phyloP scores from a whole-genome alignment of 2,888 invertebrate species.

The Dryobotodes eremita region DNA sequence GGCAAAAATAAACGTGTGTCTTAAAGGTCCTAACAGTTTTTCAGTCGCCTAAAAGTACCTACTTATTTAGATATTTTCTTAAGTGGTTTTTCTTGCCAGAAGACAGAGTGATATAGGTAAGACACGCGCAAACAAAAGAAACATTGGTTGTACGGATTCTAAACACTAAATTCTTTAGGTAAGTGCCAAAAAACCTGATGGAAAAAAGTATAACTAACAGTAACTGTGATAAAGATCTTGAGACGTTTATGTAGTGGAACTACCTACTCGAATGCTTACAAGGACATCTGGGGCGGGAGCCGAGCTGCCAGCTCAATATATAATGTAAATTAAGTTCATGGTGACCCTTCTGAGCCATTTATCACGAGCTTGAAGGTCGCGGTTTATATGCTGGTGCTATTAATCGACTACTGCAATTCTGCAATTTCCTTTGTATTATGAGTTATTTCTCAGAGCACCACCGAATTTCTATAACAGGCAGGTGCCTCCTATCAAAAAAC shows the following conservation, averaged over 20 bases:
- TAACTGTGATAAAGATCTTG: conserved; percentile 35
- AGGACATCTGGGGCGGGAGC: conserved; percentile 41
- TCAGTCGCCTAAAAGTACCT: background rate
- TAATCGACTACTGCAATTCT: conserved; percentile 26
- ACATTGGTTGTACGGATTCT: background rate
- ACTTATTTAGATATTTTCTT: background rate
- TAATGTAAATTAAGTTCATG: conserved; percentile 53
- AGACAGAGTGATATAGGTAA: background rate
- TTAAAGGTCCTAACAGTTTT: background rate
- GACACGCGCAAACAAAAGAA: background rate
- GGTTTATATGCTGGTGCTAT: background rate
- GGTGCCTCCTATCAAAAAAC: background rate
- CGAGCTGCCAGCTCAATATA: conserved; percentile 29
- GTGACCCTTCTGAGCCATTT: conserved; percentile 44
- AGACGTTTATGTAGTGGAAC: conserved; percentile 16
- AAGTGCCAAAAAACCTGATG: background rate
- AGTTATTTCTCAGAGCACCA: background rate
- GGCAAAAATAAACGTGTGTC: too few relatives aligned
- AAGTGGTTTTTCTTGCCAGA: background rate
- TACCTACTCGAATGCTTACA: conserved; percentile 29
- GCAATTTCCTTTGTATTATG: background rate
- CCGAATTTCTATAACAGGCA: background rate
- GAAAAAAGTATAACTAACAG: background rate
- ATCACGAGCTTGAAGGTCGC: conserved; percentile 37
- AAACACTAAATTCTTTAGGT: background rate